Percentiles rank a stretch among this genome's conserved stretches.
Conservation (phyloP, 2,113 vertebrate species). For the Sakesphorus luctuosus region DNA sequence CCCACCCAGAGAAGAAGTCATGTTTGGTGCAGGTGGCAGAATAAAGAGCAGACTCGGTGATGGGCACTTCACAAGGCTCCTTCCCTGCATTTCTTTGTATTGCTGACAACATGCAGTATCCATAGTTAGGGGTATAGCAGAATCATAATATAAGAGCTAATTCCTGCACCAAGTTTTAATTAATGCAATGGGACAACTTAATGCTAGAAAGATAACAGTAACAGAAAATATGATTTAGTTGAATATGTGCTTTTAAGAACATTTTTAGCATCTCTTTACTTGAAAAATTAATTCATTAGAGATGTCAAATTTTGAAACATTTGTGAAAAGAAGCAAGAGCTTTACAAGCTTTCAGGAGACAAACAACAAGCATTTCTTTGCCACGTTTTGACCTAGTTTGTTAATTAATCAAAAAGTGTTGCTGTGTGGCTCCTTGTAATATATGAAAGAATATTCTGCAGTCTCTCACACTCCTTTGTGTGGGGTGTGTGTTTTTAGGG, state of each 20-base stretch:
- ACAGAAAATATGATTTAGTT: neutral
- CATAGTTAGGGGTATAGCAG: neutral
- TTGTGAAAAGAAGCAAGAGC: neutral
- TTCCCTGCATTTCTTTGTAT: neutral
- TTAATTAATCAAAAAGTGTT: neutral
- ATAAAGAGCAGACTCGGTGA: neutral
- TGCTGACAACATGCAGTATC: neutral
- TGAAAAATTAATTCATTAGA: neutral
- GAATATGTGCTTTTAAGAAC: neutral
- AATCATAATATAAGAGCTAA: neutral
- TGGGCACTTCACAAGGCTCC: neutral
- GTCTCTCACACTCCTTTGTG: neutral
- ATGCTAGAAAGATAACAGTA: neutral
- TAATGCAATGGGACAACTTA: neutral
- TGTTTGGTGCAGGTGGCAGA: neutral
- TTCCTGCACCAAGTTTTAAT: neutral
- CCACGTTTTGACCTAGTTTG: neutral
- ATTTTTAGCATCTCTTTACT: neutral
- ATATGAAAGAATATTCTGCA: neutral
- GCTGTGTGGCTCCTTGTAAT: neutral
- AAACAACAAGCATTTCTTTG: neutral
- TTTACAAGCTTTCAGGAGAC: neutral
- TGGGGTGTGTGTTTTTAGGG: neutral
- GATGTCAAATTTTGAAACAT: neutral
- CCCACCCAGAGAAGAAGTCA: neutral